Evolutionary conservation across 2,888 invertebrate species (phyloP).

Genomic region (Cosmorhoe ocellata): DNA sequence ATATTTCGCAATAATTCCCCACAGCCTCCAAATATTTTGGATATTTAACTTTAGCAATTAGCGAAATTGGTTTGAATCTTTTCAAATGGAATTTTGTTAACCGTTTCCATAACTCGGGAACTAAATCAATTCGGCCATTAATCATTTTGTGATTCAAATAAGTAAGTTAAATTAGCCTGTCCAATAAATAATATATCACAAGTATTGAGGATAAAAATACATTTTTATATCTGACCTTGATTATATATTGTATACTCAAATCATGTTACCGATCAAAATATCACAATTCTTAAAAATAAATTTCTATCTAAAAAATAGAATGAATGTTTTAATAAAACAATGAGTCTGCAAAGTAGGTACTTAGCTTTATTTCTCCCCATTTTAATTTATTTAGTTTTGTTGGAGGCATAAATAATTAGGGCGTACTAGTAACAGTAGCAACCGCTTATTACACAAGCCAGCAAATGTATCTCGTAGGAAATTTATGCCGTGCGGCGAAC

Average conservation of each 20-base stretch:
- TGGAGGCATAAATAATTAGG: slow-evolving; percentile 27
- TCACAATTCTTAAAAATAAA: too few species aligned
- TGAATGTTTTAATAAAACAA: slow-evolving; percentile 21
- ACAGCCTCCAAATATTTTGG: slow-evolving; percentile 33
- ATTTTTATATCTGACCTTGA: too few species aligned
- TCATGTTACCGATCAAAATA: too few species aligned
- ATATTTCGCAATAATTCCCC: slow-evolving; percentile 39
- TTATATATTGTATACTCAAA: too few species aligned
- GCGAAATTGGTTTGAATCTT: slow-evolving; percentile 34
- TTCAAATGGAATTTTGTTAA: slow-evolving; percentile 46
- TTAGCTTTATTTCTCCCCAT: slow-evolving; percentile 15
- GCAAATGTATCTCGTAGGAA: slow-evolving; percentile 52
- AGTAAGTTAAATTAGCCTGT: slow-evolving; percentile 26
- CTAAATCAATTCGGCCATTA: slow-evolving; percentile 40
- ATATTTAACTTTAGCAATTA: slow-evolving; percentile 49
- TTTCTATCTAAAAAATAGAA: not conserved
- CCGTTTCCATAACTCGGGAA: slow-evolving; percentile 36
- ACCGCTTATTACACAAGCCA: slow-evolving; percentile 41
- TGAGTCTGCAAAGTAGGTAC: slow-evolving; percentile 20
- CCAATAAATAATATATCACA: slow-evolving; percentile 17
- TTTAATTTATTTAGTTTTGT: slow-evolving; percentile 30
- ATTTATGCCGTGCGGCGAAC: slow-evolving; percentile 54
- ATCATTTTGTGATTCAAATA: slow-evolving; percentile 34
- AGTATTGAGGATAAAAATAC: too few species aligned
- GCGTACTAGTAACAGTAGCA: slow-evolving; percentile 23